Evolutionary conservation across 2,888 invertebrate genomes (phyloP).

Genomic region (Amblyjoppa proteus): DNA sequence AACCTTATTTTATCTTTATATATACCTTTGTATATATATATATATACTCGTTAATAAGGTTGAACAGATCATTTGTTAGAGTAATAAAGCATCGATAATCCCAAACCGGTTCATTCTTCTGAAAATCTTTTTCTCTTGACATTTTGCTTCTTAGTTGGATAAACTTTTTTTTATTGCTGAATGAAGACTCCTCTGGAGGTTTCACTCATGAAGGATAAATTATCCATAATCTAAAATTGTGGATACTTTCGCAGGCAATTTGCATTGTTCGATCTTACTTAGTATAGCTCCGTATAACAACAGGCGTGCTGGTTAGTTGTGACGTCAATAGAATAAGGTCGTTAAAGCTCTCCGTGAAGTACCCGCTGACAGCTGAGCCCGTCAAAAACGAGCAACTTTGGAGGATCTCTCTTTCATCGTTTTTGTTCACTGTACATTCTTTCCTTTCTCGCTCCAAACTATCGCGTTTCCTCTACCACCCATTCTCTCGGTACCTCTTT

Average conservation of each 20-base stretch:
- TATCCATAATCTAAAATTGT: not conserved
- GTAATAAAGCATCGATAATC: not conserved
- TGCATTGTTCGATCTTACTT: not conserved
- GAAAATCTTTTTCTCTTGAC: not conserved
- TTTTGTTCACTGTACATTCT: slow-evolving; percentile 27
- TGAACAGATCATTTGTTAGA: not conserved
- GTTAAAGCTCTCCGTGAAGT: slow-evolving; percentile 51
- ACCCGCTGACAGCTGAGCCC: slow-evolving; percentile 64
- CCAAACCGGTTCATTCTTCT: not conserved
- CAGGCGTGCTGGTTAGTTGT: slow-evolving; percentile 27
- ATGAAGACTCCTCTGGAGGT: too few relatives aligned
- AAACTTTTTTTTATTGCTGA: too few relatives aligned
- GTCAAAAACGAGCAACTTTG: slow-evolving; percentile 47
- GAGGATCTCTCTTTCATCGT: slow-evolving; percentile 35
- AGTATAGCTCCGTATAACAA: not conserved
- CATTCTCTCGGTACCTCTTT: slow-evolving; percentile 24
- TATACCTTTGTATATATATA: not conserved
- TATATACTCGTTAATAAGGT: not conserved
- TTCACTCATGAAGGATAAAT: not conserved
- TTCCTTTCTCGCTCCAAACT: slow-evolving; percentile 50
- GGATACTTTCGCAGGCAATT: not conserved
- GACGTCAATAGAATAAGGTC: slow-evolving; percentile 39
- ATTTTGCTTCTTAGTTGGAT: not conserved
- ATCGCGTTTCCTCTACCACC: slow-evolving; percentile 36
- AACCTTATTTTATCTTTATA: not conserved